phyloP scores from a whole-genome alignment of 2,888 invertebrate species.

The Thecocarcelia acutangulata region DNA sequence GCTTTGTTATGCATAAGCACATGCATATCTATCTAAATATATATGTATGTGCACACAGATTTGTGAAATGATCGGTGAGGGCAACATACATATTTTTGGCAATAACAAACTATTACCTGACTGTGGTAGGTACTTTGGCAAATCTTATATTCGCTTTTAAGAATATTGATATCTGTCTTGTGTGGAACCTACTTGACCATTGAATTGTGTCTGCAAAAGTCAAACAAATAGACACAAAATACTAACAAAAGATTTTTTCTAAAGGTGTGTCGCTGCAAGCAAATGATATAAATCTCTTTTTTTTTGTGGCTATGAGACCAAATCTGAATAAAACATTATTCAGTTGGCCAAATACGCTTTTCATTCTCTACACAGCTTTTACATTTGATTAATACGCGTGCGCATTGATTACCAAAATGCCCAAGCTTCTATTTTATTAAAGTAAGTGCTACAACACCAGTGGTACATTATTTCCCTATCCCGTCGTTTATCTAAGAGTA shows the following conservation, averaged over 20 bases:
- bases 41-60: background rate
- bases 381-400: no score
- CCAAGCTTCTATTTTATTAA: no score
- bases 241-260: background rate
- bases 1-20: background rate
- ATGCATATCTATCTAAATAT: no score
- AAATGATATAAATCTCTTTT: conserved; percentile 24
- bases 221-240: conserved; percentile 1
- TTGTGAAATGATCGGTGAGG: conserved; percentile 3
- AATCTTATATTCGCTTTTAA: background rate
- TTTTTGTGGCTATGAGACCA: background rate
- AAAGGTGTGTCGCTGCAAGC: conserved; percentile 48
- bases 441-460: no score
- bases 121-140: conserved; percentile 56
- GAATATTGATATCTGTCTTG: background rate
- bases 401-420: no score
- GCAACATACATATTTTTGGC: conserved; percentile 38
- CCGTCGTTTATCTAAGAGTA: no score
- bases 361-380: no score
- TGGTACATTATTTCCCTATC: no score
- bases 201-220: conserved; percentile 19
- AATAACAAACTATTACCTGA: conserved; percentile 30
- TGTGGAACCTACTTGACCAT: conserved; percentile 45
- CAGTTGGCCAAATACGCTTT: no score
- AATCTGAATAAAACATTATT: background rate